Conservation (phyloP, 1,140 invertebrate genomes). For the Portunus trituberculatus region DNA sequence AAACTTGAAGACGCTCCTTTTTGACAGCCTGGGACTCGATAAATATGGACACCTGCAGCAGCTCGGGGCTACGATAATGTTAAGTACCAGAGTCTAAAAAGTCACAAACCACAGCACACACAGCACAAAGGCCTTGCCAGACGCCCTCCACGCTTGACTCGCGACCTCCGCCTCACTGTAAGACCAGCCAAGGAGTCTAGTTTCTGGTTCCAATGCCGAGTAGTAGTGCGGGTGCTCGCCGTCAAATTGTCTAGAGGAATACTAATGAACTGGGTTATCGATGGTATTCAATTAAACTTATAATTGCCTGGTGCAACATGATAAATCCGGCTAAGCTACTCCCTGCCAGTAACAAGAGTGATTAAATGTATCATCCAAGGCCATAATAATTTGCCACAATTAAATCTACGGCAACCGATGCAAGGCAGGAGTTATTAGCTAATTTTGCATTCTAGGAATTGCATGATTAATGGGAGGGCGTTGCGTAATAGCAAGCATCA, state of each 20-base stretch:
- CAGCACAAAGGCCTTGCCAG: too few species aligned
- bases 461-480: slow-evolving; percentile 1
- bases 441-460: slow-evolving; percentile 14
- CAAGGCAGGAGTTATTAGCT: not conserved
- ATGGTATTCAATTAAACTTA: not conserved
- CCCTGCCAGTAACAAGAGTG: not conserved
- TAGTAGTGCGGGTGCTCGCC: not conserved
- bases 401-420: not conserved
- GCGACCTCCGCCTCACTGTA: too few species aligned
- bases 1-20: too few species aligned
- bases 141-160: too few species aligned
- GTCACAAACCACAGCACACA: too few species aligned
- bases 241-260: not conserved
- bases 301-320: not conserved
- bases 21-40: too few species aligned
- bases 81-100: too few species aligned
- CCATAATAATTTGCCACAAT: not conserved
- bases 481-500: slow-evolving; percentile 21
- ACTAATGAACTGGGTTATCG: not conserved
- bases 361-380: not conserved
- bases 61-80: too few species aligned
- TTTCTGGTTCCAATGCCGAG: not conserved
- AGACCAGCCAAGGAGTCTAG: too few species aligned
- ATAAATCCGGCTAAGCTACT: not conserved
- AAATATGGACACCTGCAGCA: too few species aligned